Evolutionary conservation across 2,888 invertebrate species (phyloP).

Genomic region (Xanthorhoe spadicearia): DNA sequence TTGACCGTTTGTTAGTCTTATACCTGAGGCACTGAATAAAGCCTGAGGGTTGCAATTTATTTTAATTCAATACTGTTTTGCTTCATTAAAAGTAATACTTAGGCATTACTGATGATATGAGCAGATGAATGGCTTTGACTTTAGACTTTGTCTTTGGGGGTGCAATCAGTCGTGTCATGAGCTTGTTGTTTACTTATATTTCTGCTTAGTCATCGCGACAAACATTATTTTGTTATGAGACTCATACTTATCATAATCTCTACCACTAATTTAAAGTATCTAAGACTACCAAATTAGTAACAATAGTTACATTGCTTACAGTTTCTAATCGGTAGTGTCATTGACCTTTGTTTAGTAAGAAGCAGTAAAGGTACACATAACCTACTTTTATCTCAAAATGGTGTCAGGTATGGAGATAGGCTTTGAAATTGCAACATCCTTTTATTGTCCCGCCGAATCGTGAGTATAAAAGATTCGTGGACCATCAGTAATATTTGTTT

Average conservation of each 20-base stretch:
- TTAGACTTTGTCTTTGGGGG: too few relatives aligned
- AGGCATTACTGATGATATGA: too few relatives aligned
- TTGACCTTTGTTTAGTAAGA: not conserved
- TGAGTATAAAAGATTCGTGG: slow-evolving; percentile 12
- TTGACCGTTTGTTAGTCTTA: too few relatives aligned
- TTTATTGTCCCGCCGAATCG: slow-evolving; percentile 26
- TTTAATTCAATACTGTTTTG: too few relatives aligned
- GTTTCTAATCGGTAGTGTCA: slow-evolving; percentile 9
- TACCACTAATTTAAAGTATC: not conserved
- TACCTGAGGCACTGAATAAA: too few relatives aligned
- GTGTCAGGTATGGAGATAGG: slow-evolving; percentile 19
- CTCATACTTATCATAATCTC: not conserved
- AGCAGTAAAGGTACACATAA: not conserved
- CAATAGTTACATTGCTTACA: not conserved
- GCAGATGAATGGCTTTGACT: too few relatives aligned
- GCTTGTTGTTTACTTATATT: not conserved
- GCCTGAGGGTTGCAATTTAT: too few relatives aligned
- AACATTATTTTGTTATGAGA: not conserved
- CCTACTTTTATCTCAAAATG: slow-evolving; percentile 22
- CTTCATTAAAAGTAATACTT: too few relatives aligned
- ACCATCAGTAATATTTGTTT: not conserved
- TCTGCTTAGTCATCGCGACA: not conserved
- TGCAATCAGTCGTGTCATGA: not conserved
- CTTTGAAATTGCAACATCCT: slow-evolving; percentile 21
- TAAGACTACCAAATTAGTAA: not conserved